Evolutionary conservation across 2,113 vertebrate species (phyloP).

Genomic region (Tapirus terrestris): DNA sequence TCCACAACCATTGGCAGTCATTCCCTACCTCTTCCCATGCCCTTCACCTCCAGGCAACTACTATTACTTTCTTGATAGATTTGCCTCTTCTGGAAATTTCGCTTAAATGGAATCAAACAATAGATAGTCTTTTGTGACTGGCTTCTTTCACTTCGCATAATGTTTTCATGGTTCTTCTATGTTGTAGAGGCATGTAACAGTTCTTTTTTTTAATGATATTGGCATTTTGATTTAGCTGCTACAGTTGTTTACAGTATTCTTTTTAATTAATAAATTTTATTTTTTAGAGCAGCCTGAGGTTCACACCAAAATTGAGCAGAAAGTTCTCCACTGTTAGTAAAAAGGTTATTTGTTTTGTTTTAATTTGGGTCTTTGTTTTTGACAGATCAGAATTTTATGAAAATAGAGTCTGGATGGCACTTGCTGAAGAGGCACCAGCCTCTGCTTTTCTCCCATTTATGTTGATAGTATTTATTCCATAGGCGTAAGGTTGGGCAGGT

Average conservation of each 20-base stretch:
- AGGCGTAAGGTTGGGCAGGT: neutral
- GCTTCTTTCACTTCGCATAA: neutral
- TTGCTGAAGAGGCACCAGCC: neutral
- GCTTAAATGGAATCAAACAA: neutral
- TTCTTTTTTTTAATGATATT: neutral
- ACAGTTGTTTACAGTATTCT: neutral
- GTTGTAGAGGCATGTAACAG: neutral
- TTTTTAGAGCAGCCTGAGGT: neutral
- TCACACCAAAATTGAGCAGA: neutral
- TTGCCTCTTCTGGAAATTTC: neutral
- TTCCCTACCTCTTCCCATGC: no score
- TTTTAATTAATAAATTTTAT: neutral
- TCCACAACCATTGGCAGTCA: neutral
- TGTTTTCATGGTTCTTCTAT: neutral
- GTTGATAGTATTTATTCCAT: neutral
- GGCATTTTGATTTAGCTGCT: neutral
- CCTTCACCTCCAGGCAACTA: no score
- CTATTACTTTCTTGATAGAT: neutral
- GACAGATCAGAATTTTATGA: neutral
- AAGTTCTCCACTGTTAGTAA: neutral
- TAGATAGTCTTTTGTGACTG: neutral
- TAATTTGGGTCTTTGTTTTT: neutral
- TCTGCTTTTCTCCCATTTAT: neutral
- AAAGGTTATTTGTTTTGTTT: neutral
- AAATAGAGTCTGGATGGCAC: neutral